Percentiles rank a stretch among this genome's conserved stretches.
Conservation (phyloP, 35 echinoderm and acorn worm species). For the Holothuria glaberrima region DNA sequence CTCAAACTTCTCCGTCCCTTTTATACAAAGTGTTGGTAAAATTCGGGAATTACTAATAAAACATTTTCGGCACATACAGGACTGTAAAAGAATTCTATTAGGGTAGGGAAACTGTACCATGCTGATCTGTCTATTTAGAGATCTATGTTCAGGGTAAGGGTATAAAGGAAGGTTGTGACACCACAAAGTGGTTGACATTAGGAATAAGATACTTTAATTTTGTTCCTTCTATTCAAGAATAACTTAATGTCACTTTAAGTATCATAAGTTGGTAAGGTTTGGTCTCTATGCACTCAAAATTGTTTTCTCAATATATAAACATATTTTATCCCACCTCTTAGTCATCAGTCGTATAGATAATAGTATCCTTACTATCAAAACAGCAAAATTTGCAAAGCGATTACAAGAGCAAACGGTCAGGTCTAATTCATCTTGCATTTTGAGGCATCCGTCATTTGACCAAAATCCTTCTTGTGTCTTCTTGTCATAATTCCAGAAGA, state of each 20-base stretch:
- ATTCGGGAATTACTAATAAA: too few relatives aligned
- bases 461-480: conserved; percentile 22
- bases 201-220: too few relatives aligned
- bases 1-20: not conserved
- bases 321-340: not conserved
- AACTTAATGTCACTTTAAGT: too few relatives aligned
- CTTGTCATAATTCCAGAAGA: not conserved
- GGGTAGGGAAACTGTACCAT: not conserved
- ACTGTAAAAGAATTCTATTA: not conserved
- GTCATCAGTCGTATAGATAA: not conserved
- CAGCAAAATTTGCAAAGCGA: conserved; percentile 10
- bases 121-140: too few relatives aligned
- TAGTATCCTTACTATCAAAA: conserved; percentile 6
- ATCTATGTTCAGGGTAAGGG: too few relatives aligned
- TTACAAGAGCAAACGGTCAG: not conserved
- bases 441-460: conserved; percentile 7
- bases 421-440: not conserved
- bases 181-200: too few relatives aligned
- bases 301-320: not conserved
- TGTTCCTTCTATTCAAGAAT: too few relatives aligned
- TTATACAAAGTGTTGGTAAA: not conserved
- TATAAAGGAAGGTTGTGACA: too few relatives aligned
- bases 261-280: not conserved
- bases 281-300: not conserved
- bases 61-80: not conserved